phyloP scores from a whole-genome alignment of 2,888 invertebrate genomes.

The Trachelus iudaicus region DNA sequence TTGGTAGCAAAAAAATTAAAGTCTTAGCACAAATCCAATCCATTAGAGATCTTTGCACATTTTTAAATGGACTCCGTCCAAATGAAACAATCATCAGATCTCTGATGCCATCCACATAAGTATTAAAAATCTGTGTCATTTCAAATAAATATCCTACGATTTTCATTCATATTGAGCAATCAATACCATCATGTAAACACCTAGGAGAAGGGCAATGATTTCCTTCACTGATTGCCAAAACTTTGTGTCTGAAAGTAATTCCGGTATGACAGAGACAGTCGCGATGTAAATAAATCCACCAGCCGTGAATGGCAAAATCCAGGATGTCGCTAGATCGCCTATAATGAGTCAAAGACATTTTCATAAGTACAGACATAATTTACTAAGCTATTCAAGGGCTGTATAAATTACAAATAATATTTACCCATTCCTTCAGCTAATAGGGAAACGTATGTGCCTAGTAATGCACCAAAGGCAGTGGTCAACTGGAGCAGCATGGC shows the following conservation, averaged over 20 bases:
- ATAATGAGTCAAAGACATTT: slow-evolving; percentile 49
- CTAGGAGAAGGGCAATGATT: slow-evolving; percentile 86
- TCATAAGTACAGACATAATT: background rate
- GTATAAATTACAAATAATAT: slow-evolving; percentile 13
- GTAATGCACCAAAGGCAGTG: slow-evolving; percentile 94
- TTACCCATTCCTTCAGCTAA: slow-evolving; percentile 78
- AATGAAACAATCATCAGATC: background rate
- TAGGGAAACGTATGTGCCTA: slow-evolving; percentile 91
- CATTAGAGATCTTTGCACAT: background rate
- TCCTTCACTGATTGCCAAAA: slow-evolving; percentile 92
- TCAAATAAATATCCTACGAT: background rate
- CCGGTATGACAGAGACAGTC: slow-evolving; percentile 98
- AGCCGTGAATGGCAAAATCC: slow-evolving; percentile 97
- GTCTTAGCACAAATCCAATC: background rate
- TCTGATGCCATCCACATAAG: background rate
- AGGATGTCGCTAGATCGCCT: slow-evolving; percentile 78
- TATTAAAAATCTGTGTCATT: background rate
- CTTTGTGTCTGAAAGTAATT: slow-evolving; percentile 89
- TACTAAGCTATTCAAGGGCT: background rate
- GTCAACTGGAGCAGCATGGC: slow-evolving; percentile 95
- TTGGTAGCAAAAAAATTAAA: background rate
- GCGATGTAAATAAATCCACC: slow-evolving; percentile 99
- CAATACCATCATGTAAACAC: slow-evolving; percentile 95
- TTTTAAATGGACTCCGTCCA: background rate
- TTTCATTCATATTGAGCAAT: slow-evolving; percentile 83